A percentile compares a stretch with the other conserved stretches of the same genome.
Evolutionary conservation across 2,113 vertebrate genomes (phyloP).

Genomic region (Chinchilla lanigera): DNA sequence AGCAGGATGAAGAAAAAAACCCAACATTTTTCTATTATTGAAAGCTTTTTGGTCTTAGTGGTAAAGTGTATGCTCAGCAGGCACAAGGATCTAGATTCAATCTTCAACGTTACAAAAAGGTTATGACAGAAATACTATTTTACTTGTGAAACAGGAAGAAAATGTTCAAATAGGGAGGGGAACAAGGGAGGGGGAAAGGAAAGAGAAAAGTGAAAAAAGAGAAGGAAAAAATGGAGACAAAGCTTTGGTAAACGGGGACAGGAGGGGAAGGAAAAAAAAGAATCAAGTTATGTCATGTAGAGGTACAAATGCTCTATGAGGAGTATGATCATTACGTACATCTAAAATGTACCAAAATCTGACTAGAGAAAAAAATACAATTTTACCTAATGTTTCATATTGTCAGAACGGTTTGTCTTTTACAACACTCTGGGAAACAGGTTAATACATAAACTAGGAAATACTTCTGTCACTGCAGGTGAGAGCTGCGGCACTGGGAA

Average conservation of each 20-base stretch:
- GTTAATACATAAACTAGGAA: not conserved
- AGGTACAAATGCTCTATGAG: not conserved
- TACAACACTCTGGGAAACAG: not conserved
- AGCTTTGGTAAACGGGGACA: not conserved
- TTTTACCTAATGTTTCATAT: constrained; percentile 11
- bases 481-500: not conserved
- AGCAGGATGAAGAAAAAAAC: not conserved
- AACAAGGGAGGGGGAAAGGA: not conserved
- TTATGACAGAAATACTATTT: not conserved
- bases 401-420: not conserved
- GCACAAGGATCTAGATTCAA: not conserved
- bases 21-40: not conserved
- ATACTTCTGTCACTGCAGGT: not conserved
- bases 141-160: not conserved
- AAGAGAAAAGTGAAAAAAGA: not conserved
- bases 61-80: not conserved
- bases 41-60: not conserved
- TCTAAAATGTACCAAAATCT: not conserved
- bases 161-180: not conserved
- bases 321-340: not conserved
- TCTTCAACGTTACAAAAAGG: not conserved
- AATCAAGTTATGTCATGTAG: not conserved
- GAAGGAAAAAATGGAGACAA: not conserved
- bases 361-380: not conserved
- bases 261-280: not conserved